Evolutionary conservation across 1,140 invertebrate species (phyloP), one percentile per base, ranked within the genome.

Genomic region (Asobara japonica): DNA sequence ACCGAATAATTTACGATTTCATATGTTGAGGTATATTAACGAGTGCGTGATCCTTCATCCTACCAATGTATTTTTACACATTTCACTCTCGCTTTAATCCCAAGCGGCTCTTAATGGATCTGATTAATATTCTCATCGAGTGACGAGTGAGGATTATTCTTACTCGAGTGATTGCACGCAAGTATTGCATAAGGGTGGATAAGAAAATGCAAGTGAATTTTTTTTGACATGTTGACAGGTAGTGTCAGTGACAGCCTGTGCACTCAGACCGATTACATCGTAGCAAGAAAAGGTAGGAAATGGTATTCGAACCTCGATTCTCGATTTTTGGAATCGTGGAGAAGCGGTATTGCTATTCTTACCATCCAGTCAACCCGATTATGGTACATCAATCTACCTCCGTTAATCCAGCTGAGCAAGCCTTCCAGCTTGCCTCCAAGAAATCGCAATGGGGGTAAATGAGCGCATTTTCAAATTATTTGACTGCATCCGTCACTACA

Each of bases 1-100:
- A 78, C 30, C 69, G 61, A 66, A 76, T 76, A 77, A 81, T 81
- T 79, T 80, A 81, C 73, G 76, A 74, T 64, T 65, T 62, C 65
- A 41, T 20, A 29, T 30, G 51, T 60, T 27, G 20, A 29, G 7
- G 11, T 25, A n/a, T n/a, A 60, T 65, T 74, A 72, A 61, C 72
- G 70, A 61, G 41, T 70, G 30, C 18, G 27, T 70, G 41, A 56
- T 36, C 51, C 13, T 66, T 25, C 29, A 60, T 71, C 31, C 33
- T 25, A 36, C 66, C 20, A 29, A 13, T 60, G n/a, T 10, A 16
- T 60, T 33, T 30, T 11, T 31, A 33, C 36, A 11, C 13, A 51
- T 45, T 20, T 48, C n/a, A 45, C n/a, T 45, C 6, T 45, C 5
- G n/a, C 13, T 48, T 67, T 25, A 29, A 11, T 25, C 51, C 13